phyloP scores from a whole-genome alignment of 2,113 vertebrate species.

The Sigmodon hispidus region DNA sequence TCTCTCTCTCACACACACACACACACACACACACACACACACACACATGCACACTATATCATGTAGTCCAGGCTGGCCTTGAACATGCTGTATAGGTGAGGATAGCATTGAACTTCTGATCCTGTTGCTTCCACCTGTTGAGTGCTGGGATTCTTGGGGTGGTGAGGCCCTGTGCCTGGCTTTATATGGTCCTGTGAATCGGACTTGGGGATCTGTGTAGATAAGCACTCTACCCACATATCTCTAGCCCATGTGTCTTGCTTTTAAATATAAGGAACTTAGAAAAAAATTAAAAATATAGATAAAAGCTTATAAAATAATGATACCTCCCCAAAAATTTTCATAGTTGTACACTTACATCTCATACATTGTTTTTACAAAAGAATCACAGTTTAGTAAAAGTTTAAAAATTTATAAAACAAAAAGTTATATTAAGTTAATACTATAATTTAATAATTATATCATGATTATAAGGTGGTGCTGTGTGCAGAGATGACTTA shows the following conservation, averaged over 20 bases:
- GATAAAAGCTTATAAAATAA: neutral
- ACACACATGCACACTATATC: too few species aligned
- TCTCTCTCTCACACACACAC: neutral
- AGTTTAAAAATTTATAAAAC: neutral
- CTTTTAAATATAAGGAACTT: neutral
- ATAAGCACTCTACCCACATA: neutral
- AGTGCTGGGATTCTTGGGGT: neutral
- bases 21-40: too few species aligned
- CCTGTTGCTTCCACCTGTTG: neutral
- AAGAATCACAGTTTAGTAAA: neutral
- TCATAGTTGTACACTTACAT: neutral
- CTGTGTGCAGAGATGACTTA: neutral
- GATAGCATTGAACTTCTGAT: neutral
- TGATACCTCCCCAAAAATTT: neutral
- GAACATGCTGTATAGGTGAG: neutral
- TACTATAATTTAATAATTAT: neutral
- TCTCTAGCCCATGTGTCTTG: neutral
- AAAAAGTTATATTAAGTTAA: neutral
- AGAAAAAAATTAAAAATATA: neutral
- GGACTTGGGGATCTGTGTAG: neutral
- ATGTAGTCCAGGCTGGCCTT: neutral
- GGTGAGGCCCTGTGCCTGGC: neutral
- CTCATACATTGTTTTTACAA: neutral
- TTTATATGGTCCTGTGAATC: neutral
- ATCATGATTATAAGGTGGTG: neutral